Conservation (phyloP, 1,140 invertebrate genomes). For the Grapholita molesta region DNA sequence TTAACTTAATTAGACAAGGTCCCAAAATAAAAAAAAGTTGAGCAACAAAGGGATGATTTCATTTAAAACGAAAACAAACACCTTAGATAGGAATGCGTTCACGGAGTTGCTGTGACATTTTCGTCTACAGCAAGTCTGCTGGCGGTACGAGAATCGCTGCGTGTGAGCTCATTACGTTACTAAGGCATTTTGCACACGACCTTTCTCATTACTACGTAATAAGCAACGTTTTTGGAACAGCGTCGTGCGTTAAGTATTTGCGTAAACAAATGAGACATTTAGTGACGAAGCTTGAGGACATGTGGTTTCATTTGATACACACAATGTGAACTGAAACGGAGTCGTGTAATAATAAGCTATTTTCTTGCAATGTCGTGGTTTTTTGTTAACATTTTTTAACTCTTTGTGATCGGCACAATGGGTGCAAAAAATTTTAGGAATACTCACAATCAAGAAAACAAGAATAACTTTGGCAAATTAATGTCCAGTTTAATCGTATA, state of each 20-base stretch:
- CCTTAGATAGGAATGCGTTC: conserved; percentile 12
- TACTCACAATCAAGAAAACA: no score
- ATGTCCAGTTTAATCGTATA: no score
- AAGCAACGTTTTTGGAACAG: conserved; percentile 16
- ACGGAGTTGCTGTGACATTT: conserved; percentile 16
- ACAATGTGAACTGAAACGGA: neutral
- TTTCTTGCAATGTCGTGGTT: neutral
- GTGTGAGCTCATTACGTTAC: conserved; percentile 30
- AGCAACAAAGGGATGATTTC: no score
- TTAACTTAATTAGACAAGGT: no score
- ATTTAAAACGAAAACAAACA: neutral
- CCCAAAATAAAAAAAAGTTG: no score
- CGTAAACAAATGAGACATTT: conserved; percentile 14
- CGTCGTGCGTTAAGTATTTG: neutral
- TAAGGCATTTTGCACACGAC: conserved; percentile 17
- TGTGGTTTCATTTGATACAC: neutral
- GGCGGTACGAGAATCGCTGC: conserved; percentile 30
- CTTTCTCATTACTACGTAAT: conserved; percentile 19
- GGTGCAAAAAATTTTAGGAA: no score
- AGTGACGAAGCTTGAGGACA: neutral
- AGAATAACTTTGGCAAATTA: no score
- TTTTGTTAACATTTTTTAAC: neutral
- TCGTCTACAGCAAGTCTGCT: conserved; percentile 38
- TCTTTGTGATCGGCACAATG: no score
- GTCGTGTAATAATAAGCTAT: neutral